Evolutionary conservation across 2,113 vertebrate genomes (phyloP), one percentile per base, ranked within the genome.

Genomic region (Anas platyrhynchos): DNA sequence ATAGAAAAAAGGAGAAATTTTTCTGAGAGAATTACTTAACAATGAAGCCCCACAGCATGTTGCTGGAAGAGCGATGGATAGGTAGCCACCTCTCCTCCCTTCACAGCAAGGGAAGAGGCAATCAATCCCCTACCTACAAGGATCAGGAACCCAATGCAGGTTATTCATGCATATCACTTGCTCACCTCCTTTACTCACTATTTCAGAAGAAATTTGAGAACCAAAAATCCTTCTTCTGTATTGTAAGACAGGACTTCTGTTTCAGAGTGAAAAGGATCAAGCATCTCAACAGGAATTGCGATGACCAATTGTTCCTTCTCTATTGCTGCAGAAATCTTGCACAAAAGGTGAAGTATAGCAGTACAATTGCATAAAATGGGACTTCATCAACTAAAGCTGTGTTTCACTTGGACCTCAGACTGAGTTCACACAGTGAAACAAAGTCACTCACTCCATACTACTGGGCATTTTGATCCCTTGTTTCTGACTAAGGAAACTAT

Each of bases 261-360:
- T 32, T 10, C 34, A 44, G 18, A 58, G 10, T 8, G 8, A 41
- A 69, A 76, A 77, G 7, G 13, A 58, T 22, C 25, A 56, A 81
- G 23, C 8, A 52, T 6, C 31, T 71, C 55, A 76, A 0, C 6
- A 1, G 0, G 76, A 17, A 55, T 3, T 2, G 4, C 11, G 7
- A 13, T 71, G 46, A 54, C 14, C 77, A 80, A 80, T 1, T 36
- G n/a, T 1, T 68, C 63, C 67, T 76, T 4, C 46, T 68, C 29
- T 31, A 3, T 10, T 73, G 54, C 54, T 89, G 46, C 15, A 69
- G 16, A n/a, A 6, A 67, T 9, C 59, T 44, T 27, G 11, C 31
- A 43, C 6, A 10, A 44, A 56, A n/a, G 4, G 5, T 34, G 26
- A 59, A 34, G 7, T 21, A 48, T 0, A 65, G 21, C 31, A 90